Evolutionary conservation across 1,140 invertebrate species (phyloP), one percentile per base, ranked within the genome.

Genomic region (Panagrolaimus sp.): DNA sequence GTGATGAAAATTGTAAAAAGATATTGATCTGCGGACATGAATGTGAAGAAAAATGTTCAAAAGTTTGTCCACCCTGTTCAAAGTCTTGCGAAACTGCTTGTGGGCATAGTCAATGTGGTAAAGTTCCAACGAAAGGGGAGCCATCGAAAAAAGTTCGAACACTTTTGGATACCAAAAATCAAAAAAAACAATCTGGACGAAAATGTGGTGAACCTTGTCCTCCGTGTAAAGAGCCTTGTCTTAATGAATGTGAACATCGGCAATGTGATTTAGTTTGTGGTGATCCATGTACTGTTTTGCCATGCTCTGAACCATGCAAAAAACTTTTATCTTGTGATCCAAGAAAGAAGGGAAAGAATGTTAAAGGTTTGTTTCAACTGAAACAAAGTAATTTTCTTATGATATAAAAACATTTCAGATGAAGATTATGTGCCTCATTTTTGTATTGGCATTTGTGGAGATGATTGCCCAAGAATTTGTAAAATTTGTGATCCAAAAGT

Each of bases 1-100:
- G 84, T 7, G 17, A 3, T 5, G 15, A 84, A 85, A 71, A 82
- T 83, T 1, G 80, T 84, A 6, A 65, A 44, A 28, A 43, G 73
- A 14, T 17, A 17, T 6, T 66, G 2, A 17, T 45, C 5, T 69
- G 67, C 67, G 67, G 55, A 9, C 67, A 69, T 48, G 63, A 28
- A n/a, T 69, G 67, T 24, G 12, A 67, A 1, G 26, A 24, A 9
- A 69, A 69, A 44, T 69, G 67, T n/a, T 63, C 63, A 21, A 65
- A 69, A 48, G 26, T 48, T 66, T 69, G 67, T 69, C 67, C 67
- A n/a, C 67, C 67, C n/a, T 69, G 67, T 47, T 1, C 32, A 17
- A 26, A 45, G 15, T 0, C 62, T 1, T 69, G 67, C 55, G 67
- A 69, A 67, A 69, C 67, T 17, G 62, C 62, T 7, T 69, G 67